Conservation (phyloP, 2,797 vertebrate species). For the Odontamblyopus lacepedii region DNA sequence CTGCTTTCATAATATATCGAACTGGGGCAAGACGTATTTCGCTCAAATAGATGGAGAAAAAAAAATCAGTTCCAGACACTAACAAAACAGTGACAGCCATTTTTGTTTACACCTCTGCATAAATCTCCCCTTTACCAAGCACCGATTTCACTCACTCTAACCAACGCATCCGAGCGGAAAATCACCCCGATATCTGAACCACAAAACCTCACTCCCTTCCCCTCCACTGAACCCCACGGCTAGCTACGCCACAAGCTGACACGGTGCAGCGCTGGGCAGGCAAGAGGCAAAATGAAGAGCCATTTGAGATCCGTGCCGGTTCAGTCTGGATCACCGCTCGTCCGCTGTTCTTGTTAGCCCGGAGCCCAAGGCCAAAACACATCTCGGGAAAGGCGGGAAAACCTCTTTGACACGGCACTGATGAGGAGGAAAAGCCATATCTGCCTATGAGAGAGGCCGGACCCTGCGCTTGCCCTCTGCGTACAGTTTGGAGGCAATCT, state of each 20-base stretch:
- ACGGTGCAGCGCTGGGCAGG: slow-evolving; percentile 32
- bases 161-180: slow-evolving; percentile 15
- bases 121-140: background rate
- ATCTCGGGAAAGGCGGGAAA: slow-evolving; percentile 22
- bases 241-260: slow-evolving; percentile 15
- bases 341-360: slow-evolving; percentile 38
- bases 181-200: slow-evolving; percentile 8
- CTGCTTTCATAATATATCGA: no score
- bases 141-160: background rate
- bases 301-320: slow-evolving; percentile 32
- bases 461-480: slow-evolving; percentile 53
- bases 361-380: slow-evolving; percentile 24
- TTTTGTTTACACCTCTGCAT: background rate
- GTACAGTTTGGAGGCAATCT: slow-evolving; percentile 67
- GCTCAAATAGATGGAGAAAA: no score
- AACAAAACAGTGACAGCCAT: background rate
- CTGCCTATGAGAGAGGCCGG: slow-evolving; percentile 41
- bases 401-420: slow-evolving; percentile 33
- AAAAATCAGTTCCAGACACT: no score
- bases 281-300: slow-evolving; percentile 31
- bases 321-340: slow-evolving; percentile 26
- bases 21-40: no score
- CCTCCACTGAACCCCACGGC: slow-evolving; percentile 18
- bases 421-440: slow-evolving; percentile 56
- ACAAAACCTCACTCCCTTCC: background rate